Evolutionary conservation across 2,888 invertebrate genomes (phyloP), one percentile per base, ranked within the genome.

Genomic region (Cynaeus angustus): DNA sequence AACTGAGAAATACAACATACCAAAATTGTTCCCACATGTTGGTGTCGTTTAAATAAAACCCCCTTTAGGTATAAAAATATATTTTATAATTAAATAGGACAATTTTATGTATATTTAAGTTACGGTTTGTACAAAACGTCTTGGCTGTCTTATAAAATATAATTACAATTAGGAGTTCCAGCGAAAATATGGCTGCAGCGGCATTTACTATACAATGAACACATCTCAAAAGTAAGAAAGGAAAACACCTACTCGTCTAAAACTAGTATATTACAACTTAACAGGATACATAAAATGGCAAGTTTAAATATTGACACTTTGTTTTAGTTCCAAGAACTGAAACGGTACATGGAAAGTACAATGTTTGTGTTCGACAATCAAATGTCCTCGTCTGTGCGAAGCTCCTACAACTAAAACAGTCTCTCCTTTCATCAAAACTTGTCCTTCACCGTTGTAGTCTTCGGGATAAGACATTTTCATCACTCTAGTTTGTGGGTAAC

Each of bases 401-500:
- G 96, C 94, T 72, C 97, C 96, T 43, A 96, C 90, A 56, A 96
- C 97, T 67, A 94, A 88, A 74, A 98, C 97, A 55, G 91, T 88
- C 84, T 96, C 96, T 65, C 97, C 96, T 85, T 94, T 93, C 80
- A 92, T 88, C 67, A 94, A 83, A 53, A 91, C 89, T 26, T 88
- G 86, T 43, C 90, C 89, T n/a, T 88, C 88, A 10, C 85, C 86
- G 59, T 83, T 85, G 72, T 83, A 86, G 66, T 87, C 88, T 72
- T 86, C 85, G 76, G 92, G 92, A 87, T 93, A 97, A 77, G 93
- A 92, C 89, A 94, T 93, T 86, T 94, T 94, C 94, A 97, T 95
- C 68, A 94, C 88, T 82, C 97, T 90, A 77, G 92, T 94, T 87
- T 97, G 97, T 73, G 97, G 97, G 87, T 97, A 97, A 78, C 94